A percentile compares a stretch with the other conserved stretches of the same genome.
phyloP scores from a whole-genome alignment of 1,140 invertebrate genomes.

The Tyrophagus putrescentiae region DNA sequence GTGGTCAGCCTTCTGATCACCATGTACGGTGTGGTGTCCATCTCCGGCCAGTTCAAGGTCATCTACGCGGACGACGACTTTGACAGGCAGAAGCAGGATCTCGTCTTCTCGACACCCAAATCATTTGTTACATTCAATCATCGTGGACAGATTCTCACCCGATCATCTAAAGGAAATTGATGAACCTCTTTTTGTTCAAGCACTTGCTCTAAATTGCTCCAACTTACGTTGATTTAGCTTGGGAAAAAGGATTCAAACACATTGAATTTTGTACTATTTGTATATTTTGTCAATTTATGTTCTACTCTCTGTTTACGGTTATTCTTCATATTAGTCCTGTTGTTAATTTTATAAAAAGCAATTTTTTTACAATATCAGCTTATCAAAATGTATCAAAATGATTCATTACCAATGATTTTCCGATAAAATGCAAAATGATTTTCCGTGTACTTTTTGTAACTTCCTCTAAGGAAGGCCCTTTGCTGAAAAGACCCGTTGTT shows the following conservation, averaged over 20 bases:
- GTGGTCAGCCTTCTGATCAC: conserved; percentile 64
- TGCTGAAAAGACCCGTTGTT: too few species aligned
- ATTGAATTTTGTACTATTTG: not conserved
- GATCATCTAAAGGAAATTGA: not conserved
- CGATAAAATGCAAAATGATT: too few species aligned
- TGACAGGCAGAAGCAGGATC: conserved; percentile 59
- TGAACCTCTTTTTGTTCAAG: not conserved
- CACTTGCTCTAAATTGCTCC: not conserved
- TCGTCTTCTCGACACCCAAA: conserved; percentile 65
- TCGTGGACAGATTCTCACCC: conserved; percentile 44
- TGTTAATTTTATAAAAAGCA: not conserved
- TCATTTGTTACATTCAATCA: conserved; percentile 84
- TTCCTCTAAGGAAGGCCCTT: too few species aligned
- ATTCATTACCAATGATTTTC: too few species aligned
- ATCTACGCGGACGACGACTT: conserved; percentile 76
- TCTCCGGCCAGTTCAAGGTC: conserved; percentile 77
- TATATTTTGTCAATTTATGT: not conserved
- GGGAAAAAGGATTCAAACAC: not conserved
- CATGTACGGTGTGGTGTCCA: conserved; percentile 71
- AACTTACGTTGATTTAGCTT: not conserved
- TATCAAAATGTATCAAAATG: not conserved
- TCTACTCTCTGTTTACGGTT: not conserved
- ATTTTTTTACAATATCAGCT: not conserved
- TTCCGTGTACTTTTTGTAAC: too few species aligned
- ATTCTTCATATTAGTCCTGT: not conserved